These are phyloP conservation scores for Engystomops pustulosus DNA, from an alignment of 2,113 vertebrate species.

Conservation along the genomic window DNA sequence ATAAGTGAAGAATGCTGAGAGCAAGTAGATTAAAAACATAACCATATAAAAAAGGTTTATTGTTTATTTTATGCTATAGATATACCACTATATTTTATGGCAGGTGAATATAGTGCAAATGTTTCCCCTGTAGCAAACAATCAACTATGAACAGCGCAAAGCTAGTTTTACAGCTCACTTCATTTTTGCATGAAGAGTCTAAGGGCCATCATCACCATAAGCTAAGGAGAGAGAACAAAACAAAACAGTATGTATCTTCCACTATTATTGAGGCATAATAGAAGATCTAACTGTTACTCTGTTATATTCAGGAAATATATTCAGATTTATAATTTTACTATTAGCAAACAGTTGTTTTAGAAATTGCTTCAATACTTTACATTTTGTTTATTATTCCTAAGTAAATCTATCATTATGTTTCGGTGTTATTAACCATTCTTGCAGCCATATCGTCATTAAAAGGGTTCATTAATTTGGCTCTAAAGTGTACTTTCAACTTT, in stretches of 20 bases:
- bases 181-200: background rate
- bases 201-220: background rate
- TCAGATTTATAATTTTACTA: background rate
- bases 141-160: background rate
- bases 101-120: background rate
- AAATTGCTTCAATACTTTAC: too few species aligned
- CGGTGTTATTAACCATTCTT: too few species aligned
- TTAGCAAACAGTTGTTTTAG: too few species aligned
- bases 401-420: too few species aligned
- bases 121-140: background rate
- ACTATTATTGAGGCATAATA: background rate
- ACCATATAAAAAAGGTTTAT: conserved; percentile 6
- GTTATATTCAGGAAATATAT: background rate
- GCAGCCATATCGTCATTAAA: too few species aligned
- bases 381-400: too few species aligned
- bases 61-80: conserved; percentile 10
- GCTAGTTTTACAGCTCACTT: background rate
- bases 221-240: background rate
- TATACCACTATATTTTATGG: background rate
- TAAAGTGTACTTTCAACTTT: too few species aligned
- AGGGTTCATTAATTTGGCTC: too few species aligned
- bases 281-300: background rate
- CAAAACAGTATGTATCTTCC: background rate
- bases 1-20: background rate
- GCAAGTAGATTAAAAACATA: conserved; percentile 19